Evolutionary conservation across 2,888 invertebrate genomes (phyloP), one percentile per base, ranked within the genome.

Genomic region (Ophion slaviceki): DNA sequence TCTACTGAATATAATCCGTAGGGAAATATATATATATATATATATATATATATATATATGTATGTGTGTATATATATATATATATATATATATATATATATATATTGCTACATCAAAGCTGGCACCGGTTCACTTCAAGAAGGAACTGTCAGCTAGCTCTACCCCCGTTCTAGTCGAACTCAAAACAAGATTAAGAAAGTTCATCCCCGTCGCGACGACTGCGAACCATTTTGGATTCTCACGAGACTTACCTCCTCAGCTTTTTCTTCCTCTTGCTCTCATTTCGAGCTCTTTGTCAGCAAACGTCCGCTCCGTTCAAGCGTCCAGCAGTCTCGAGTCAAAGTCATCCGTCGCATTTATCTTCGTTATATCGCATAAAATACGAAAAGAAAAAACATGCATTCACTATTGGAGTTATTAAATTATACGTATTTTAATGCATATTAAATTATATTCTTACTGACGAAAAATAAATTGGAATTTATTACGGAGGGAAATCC

Each of bases 131-230:
- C 66, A 47, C 68, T 78, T 79, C 47, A 78, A 70, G 85, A 62
- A 79, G 68, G 32, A 80, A 40, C 47, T 66, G 85, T 85, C 80
- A 76, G 85, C 45, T 64, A 79, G 61, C 53, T 80, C 24, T 28
- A 28, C 67, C 28, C 17, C 28, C 20, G 36, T 68, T 57, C 57
- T 28, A 77, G 76, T 80, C 70, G 57, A 83, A 86, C 80, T 86
- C 77, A 86, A 86, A 83, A 86, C 83, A 78, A 83, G 80, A 83
- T 86, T 86, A 80, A 86, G 77, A 80, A 83, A 83, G 86, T 86
- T 86, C 76, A 64, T 78, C 45, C 57, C 20, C 57, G 47, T 62
- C 68, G n/a, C 62, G 74, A 86, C 72, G 74, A 86, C 72, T 67
- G 77, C 72, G 72, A 78, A 86, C 77, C 82, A 78, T 86, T 77